Base-by-base conservation (phyloP, 2,113 vertebrate genomes). In the Thryonomys swinderianus region DNA sequence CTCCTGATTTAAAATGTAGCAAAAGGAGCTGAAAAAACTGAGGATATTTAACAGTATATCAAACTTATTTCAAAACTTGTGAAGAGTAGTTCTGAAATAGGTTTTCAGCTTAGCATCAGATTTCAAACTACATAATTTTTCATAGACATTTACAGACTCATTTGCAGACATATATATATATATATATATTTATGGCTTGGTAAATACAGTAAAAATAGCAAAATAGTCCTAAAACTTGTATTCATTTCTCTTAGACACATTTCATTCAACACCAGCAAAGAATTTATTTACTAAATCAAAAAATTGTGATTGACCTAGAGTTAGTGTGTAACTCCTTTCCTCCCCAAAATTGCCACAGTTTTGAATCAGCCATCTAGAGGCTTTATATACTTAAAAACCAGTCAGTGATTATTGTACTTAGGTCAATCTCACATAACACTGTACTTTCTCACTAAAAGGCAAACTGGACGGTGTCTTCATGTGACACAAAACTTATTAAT, bases 1-100 rank as follows among this genome's bases (percentile, higher is more conserved):
- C 79, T 89, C 7, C 57, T 83, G 21, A 85, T 55, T 97, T 92
- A 93, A 88, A 32, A 66, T 40, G 1, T 79, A n/a, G 37, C 23
- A 83, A 78, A 20, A 82, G 13, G 53, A 11, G 3, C 14, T 30
- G 18, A 37, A 76, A 86, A 76, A 16, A 53, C 18, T 89, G n/a
- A 79, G 92, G 5, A 82, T 71, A 80, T 30, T 74, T 84, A 40
- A 27, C 11, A 53, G 1, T 69, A 7, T 14, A n/a, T 48, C 18
- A n/a, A 51, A 92, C 45, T 89, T 57, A 71, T 69, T 92, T 48
- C 1, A 42, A 61, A 87, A 67, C 17, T 0, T 62, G 0, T 57
- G 76, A 18, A 13, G 78, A 59, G 0, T 66, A 59, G 64, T 53
- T 66, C 53, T 69, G 34, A 71, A 3, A 62, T 23, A 88, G 3